phyloP scores from a whole-genome alignment of 2,888 invertebrate species.

The Lasioglossum vierecki region DNA sequence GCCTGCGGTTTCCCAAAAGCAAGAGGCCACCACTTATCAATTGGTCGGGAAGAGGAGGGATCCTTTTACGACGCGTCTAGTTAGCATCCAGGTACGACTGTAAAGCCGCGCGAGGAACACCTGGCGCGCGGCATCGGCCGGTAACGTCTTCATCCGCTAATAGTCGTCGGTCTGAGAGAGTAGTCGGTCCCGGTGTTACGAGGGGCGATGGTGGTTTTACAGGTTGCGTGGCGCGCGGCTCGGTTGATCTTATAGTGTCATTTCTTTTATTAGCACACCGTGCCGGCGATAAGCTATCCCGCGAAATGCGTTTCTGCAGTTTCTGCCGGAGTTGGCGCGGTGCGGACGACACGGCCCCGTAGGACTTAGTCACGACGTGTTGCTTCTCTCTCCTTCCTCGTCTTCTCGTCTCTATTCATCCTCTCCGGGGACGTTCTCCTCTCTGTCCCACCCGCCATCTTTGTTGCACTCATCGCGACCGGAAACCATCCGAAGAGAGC shows the following conservation, averaged over 20 bases:
- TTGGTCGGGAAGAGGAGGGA: background rate
- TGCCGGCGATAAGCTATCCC: constrained; percentile 36
- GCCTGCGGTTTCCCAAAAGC: background rate
- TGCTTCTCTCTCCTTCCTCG: background rate
- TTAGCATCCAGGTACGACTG: constrained; percentile 39
- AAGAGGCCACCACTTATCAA: background rate
- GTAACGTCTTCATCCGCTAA: constrained; percentile 57
- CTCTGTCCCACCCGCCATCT: background rate
- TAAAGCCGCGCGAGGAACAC: constrained; percentile 38
- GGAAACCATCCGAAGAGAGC: constrained; percentile 8
- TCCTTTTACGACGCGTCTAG: constrained; percentile 37
- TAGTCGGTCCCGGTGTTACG: constrained; percentile 20
- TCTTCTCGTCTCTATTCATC: background rate
- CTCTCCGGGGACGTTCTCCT: background rate
- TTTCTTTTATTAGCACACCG: constrained; percentile 54
- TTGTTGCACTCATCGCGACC: background rate
- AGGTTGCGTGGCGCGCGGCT: constrained; percentile 33
- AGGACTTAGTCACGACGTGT: background rate
- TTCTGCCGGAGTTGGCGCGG: background rate
- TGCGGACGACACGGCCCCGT: background rate
- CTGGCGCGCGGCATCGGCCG: constrained; percentile 28
- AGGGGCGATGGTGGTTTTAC: constrained; percentile 34
- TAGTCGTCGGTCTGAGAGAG: constrained; percentile 17
- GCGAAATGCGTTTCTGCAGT: constrained; percentile 34
- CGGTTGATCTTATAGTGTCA: constrained; percentile 51